Base-by-base conservation (phyloP, 2,888 invertebrate species). In the Epirrhoe alternata region DNA sequence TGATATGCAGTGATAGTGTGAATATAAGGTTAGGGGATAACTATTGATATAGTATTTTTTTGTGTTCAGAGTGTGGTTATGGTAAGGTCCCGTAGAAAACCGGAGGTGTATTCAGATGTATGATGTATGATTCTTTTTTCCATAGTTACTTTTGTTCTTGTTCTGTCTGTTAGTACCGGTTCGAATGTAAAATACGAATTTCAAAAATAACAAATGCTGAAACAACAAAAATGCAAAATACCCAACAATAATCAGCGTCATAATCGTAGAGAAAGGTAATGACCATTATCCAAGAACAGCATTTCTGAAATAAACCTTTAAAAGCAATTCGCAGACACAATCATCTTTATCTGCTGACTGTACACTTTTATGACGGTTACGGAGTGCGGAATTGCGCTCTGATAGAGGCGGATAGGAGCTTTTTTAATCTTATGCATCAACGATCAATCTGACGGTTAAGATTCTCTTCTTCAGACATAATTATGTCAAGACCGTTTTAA, bases 321-420 rank as follows among this genome's bases (percentile, higher is more conserved):
- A 57, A 61, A 61, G 7, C 47, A 14, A n/a, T 42, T 38, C 58
- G 49, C 14, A 12, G 30, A 30, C 31, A 49, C 58, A 54, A 51
- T 61, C 50, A 38, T 33, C 49, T 61, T 53, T 35, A 51, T 54
- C 62, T 51, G 62, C 59, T 66, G 62, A 62, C 62, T 55, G 51
- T 47, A 24, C 62, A 59, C 53, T 66, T 58, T 53, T 66, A 50
- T 55, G 59, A 66, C 59, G 50, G 45, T 31, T 54, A 30, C n/a
- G 51, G 62, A 62, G 49, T 16, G 47, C 24, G 6, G 51, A 58
- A 54, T 8, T 33, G 47, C 16, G 30, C 14, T 55, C 1, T 3
- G 35, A 51, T 59, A 62, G 66, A 66, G 49, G 8, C 38, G 57
- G 12, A 49, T n/a, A 16, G 7, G 35, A 8, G 14, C 47, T 10